phyloP scores from a whole-genome alignment of 2,888 invertebrate species.

The Ophioninae sp. region DNA sequence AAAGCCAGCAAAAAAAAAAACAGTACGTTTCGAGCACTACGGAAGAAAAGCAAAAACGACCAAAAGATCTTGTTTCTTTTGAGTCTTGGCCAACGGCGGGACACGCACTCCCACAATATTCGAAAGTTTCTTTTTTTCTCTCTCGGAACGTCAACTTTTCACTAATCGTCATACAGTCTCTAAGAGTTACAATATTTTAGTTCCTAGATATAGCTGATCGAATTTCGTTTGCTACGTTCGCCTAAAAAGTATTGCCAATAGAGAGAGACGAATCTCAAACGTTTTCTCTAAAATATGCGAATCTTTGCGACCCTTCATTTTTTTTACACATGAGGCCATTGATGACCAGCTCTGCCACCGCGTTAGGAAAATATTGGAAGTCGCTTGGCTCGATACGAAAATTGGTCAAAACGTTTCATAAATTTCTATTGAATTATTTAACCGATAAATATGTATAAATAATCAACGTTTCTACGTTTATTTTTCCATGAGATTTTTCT shows the following conservation, averaged over 20 bases:
- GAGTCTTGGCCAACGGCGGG: slow-evolving; percentile 42
- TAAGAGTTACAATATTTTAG: slow-evolving; percentile 49
- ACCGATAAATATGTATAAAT: neutral
- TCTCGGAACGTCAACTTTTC: slow-evolving; percentile 35
- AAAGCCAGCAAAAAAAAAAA: slow-evolving; percentile 1
- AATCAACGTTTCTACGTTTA: neutral
- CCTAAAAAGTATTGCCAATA: slow-evolving; percentile 58
- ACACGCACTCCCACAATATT: slow-evolving; percentile 38
- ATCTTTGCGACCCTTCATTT: slow-evolving; percentile 46
- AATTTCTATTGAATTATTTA: neutral
- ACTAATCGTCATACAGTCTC: slow-evolving; percentile 51
- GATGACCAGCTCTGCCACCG: neutral
- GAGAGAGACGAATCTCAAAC: slow-evolving; percentile 55
- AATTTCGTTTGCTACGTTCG: slow-evolving; percentile 32
- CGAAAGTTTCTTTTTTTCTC: neutral
- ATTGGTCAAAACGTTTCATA: neutral
- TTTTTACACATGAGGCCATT: neutral
- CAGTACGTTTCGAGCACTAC: neutral
- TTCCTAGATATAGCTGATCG: slow-evolving; percentile 34
- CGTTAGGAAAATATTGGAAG: neutral
- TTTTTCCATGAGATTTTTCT: neutral
- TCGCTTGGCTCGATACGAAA: neutral
- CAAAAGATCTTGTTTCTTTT: neutral
- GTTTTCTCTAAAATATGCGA: slow-evolving; percentile 45
- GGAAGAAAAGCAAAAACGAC: neutral